Base-by-base conservation (phyloP, 2,113 vertebrate species). In the Melanotaenia duboulayi region DNA sequence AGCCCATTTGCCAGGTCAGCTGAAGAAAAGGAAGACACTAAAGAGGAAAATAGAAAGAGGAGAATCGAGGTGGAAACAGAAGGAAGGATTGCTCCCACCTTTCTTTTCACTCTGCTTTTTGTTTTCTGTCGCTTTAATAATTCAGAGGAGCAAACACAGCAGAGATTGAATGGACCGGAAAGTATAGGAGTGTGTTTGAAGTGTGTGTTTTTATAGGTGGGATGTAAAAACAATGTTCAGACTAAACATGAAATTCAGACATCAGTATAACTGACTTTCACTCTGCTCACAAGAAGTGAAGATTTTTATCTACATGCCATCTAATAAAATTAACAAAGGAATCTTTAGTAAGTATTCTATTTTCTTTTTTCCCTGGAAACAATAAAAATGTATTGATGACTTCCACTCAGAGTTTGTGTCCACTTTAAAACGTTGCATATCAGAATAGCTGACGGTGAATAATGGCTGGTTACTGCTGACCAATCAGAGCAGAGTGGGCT, bases 121-220 rank as follows among this genome's bases (percentile, higher is more conserved):
- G 87, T 91, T 89, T 90, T 90, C 73, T 63, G 65, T 68, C 76
- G 71, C 74, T 85, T 92, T 57, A 92, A 91, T 92, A 92, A 92
- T 92, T 91, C 81, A 92, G 66, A 82, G 52, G 81, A 75, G 79
- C 87, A 84, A 86, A 87, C 76, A 76, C 73, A 65, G 88, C 78
- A 78, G 78, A 81, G 81, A 84, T 65, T 64, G 81, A 88, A 78
- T 75, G 87, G 58, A n/a, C 60, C 11, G 12, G 50, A 74, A 68
- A 81, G 40, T 37, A 35, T 46, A 24, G 4, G 42, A 28, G 50
- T 14, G 20, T 54, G 35, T 39, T 22, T 22, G 25, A 35, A 35
- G 32, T 35, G 32, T 35, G 32, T 35, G 32, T 52, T 76, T 61
- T 76, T 80, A 14, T 20, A 28, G 56, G 56, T 60, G 16, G 46